Conservation (phyloP, 2,797 vertebrate species). For the Pelobates cultripes region DNA sequence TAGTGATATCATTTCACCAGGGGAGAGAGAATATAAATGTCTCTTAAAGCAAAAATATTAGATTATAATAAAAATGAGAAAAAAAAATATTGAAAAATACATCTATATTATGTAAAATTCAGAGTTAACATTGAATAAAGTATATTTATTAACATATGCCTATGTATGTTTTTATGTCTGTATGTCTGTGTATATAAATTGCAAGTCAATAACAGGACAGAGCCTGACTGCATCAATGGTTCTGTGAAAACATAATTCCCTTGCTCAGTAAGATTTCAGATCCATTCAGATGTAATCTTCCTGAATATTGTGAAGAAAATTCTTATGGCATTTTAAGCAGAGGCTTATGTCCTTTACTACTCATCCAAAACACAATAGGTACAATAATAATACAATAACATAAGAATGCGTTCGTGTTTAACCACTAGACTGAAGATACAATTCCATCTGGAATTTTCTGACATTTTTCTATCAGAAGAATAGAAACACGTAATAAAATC, state of each 20-base stretch:
- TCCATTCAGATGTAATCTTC: constrained; percentile 26
- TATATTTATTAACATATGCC: no score
- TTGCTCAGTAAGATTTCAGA: constrained; percentile 12
- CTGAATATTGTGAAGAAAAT: constrained; percentile 28
- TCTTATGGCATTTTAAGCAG: constrained; percentile 42
- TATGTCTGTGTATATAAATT: neutral
- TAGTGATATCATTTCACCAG: no score
- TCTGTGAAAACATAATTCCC: constrained; percentile 27
- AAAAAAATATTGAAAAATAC: no score
- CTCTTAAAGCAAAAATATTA: no score
- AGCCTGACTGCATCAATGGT: neutral
- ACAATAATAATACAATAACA: constrained; percentile 24
- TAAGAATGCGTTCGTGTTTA: constrained; percentile 24
- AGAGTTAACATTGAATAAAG: no score
- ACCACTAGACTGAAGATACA: neutral
- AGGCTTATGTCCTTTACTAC: constrained; percentile 30
- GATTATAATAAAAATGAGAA: no score
- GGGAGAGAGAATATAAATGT: no score
- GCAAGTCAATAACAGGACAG: no score
- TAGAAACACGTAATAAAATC: neutral
- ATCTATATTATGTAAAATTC: no score
- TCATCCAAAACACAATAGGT: constrained; percentile 29
- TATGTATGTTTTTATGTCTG: neutral
- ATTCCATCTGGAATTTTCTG: constrained; percentile 10
- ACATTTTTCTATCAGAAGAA: constrained; percentile 18